Conservation (phyloP, 1,140 invertebrate species). For the Atopsyche davidsoni region DNA sequence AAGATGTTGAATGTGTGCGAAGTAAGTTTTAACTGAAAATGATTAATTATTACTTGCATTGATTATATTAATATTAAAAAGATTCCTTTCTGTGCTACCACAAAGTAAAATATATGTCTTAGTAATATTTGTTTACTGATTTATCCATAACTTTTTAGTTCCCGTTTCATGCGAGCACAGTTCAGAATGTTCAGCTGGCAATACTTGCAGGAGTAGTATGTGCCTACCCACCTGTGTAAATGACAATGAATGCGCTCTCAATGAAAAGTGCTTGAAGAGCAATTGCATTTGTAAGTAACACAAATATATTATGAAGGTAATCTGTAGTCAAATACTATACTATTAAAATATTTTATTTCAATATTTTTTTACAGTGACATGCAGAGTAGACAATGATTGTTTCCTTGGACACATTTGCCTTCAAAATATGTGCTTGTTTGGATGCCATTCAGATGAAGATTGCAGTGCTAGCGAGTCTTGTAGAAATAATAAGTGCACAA, state of each 20-base stretch:
- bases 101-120: constrained; percentile 17
- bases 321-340: constrained; percentile 12
- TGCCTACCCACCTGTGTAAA: constrained; percentile 66
- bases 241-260: constrained; percentile 84
- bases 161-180: constrained; percentile 66
- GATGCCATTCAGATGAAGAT: constrained; percentile 80
- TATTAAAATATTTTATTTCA: constrained; percentile 10
- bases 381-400: constrained; percentile 83
- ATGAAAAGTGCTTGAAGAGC: constrained; percentile 78
- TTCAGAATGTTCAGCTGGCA: constrained; percentile 62
- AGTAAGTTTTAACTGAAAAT: constrained; percentile 56
- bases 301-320: background rate
- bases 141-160: constrained; percentile 52
- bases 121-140: constrained; percentile 17
- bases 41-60: no score
- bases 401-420: constrained; percentile 86
- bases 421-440: constrained; percentile 76
- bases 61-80: constrained; percentile 5
- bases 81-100: background rate
- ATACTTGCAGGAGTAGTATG: constrained; percentile 69
- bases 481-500: constrained; percentile 68
- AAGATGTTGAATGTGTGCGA: constrained; percentile 77
- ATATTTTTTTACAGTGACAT: constrained; percentile 60
- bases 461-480: constrained; percentile 78
- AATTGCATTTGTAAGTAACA: constrained; percentile 68